These are phyloP conservation scores for Fratercula arctica DNA, from an alignment of 2,797 vertebrate species.

Conservation along the genomic window DNA sequence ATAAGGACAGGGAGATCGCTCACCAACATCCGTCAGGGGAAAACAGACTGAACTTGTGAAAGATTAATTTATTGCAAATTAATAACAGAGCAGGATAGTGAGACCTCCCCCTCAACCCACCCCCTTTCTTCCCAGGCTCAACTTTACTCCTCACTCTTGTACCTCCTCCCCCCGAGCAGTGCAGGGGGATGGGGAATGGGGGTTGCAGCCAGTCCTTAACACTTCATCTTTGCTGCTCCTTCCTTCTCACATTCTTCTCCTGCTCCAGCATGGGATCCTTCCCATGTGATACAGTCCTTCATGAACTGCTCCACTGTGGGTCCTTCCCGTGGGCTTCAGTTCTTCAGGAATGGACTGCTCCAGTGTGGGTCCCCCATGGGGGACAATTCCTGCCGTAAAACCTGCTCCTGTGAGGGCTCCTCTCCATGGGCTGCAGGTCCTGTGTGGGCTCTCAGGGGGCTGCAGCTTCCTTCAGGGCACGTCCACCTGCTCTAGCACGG, in stretches of 20 bases:
- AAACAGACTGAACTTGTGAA: not conserved
- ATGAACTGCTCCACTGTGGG: not conserved
- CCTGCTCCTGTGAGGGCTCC: not conserved
- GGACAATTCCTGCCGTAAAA: not conserved
- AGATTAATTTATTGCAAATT: not conserved
- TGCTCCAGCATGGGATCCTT: not conserved
- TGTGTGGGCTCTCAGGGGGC: not conserved
- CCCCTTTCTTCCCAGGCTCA: not conserved
- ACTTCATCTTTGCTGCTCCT: not conserved
- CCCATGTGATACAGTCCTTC: not conserved
- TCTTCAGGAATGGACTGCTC: not conserved
- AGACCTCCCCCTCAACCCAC: not conserved
- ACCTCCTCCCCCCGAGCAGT: accelerated
- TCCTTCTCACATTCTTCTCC: not conserved
- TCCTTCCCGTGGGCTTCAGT: not conserved
- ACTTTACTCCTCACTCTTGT: not conserved
- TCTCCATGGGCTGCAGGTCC: not conserved
- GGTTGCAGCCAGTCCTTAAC: not conserved
- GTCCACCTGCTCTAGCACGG: not conserved
- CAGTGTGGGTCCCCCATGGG: not conserved
- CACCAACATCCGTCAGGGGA: not conserved
- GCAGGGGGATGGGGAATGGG: not conserved
- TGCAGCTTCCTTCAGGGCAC: not conserved
- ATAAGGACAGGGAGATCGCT: not conserved
- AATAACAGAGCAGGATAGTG: not conserved